Evolutionary conservation across 2,113 vertebrate genomes (phyloP), one percentile per base, ranked within the genome.

Genomic region (Cichladusa arquata): DNA sequence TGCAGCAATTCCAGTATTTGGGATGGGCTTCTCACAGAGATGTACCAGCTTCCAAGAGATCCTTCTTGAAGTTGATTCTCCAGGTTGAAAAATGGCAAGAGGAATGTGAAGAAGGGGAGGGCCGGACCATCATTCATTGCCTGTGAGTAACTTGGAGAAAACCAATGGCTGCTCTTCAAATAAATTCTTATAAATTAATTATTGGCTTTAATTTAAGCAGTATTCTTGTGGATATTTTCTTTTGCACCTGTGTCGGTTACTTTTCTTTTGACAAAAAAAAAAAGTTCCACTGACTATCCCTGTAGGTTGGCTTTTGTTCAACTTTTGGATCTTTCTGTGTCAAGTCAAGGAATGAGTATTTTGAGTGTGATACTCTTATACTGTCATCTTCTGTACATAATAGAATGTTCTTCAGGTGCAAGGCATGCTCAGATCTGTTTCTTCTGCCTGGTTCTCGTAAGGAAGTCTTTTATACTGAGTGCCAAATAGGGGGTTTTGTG

Each of bases 11-110:
- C 97, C 99, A 99, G 96, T 99, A 99, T 90, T 98, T 99, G 77
- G 99, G 99, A 36, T 99, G 99, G 99, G 98, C 98, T 56, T 98
- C 98, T 81, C 99, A 99, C 78, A 98, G 99, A 95, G 99, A 99
- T 86, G 98, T 99, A 31, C 99, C 99, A 38, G 98, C 98, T 84
- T 99, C 99, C 97, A 99, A 99, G 81, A 98, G 99, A 69, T 99
- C 99, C 26, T 99, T 99, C 98, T 96, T 99, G 96, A 99, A 99
- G 93, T 98, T 99, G 95, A 99, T 99, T 96, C 98, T 99, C 22
- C 99, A 99, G 95, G 99, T 99, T 64, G 99, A 99, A 97, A 99
- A 99, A 96, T 99, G 99, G 99, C 99, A 99, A 97, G 99, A 99
- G 88, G 99, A 99, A 93, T 99, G 99, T 44, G 99, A 99, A 96